Evolutionary conservation across 2,888 invertebrate genomes (phyloP), one percentile per base, ranked within the genome.

Genomic region (Drosophila emarginata): DNA sequence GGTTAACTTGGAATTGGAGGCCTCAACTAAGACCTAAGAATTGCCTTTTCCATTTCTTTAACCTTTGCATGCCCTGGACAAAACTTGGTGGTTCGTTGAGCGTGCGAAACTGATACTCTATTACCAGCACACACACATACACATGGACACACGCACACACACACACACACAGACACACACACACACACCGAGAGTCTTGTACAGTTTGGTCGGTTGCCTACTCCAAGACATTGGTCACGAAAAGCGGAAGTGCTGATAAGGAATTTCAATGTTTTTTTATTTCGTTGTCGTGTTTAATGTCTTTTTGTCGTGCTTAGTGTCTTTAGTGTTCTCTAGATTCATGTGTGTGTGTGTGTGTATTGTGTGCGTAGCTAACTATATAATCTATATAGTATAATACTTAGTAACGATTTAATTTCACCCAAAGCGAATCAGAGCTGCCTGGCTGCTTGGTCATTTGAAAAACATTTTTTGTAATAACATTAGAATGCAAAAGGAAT

Each of bases 211-310:
- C 58, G 57, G 63, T n/a, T n/a, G n/a, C n/a, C 61, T 67, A 61
- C 67, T 68, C 70, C 67, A 51, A 90, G 89, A 90, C 91, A 91
- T 91, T 91, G 91, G 91, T 91, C 91, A 91, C 91, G 91, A 87
- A 91, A 91, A 82, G 83, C 91, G 91, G 91, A 91, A 91, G 89
- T 91, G 84, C 91, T 91, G 91, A 91, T 91, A 91, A 91, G 91
- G 81, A 87, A 88, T 88, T 88, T 90, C 88, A 89, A 89, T 90
- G 91, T 84, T 87, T 87, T 81, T 83, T 87, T 91, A 91, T 91
- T 89, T 81, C 87, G 85, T 77, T 87, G 89, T 88, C 90, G 90
- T 89, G 90, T 90, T 90, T 91, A 91, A 91, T 91, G 90, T 90
- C 89, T 87, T 90, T 90, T 90, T 90, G 90, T 87, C 89, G 90